Percentiles rank a stretch among this genome's conserved stretches.
phyloP scores from a whole-genome alignment of 2,797 vertebrate genomes.

The Tenualosa ilisha region DNA sequence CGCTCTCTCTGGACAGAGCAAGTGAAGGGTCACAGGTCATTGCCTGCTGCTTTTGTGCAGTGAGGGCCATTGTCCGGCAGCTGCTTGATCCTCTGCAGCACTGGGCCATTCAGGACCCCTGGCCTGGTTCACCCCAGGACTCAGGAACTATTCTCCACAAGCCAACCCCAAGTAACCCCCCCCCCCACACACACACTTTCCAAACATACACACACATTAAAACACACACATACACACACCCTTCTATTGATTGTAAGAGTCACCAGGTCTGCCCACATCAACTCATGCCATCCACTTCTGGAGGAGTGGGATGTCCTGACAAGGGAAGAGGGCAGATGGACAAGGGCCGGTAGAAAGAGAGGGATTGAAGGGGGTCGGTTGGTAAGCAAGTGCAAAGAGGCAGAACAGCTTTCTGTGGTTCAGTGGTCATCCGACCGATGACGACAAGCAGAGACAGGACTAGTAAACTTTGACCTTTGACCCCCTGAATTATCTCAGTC shows the following conservation, averaged over 20 bases:
- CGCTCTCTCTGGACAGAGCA: background rate
- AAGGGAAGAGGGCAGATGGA: background rate
- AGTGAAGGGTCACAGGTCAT: background rate
- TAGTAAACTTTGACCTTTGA: slow-evolving; percentile 31
- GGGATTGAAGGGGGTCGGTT: background rate
- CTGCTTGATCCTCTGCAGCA: slow-evolving; percentile 61
- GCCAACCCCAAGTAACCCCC: background rate
- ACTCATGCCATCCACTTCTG: background rate
- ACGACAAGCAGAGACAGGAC: background rate
- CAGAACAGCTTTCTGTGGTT: background rate
- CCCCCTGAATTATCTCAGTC: slow-evolving; percentile 16
- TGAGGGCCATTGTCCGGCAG: background rate
- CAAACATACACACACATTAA: too few relatives aligned
- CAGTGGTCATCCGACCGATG: background rate
- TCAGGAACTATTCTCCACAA: background rate
- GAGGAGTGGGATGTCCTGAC: background rate
- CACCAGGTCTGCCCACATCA: background rate
- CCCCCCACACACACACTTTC: too few relatives aligned
- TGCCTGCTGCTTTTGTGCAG: background rate
- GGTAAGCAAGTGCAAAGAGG: background rate
- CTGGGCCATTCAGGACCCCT: slow-evolving; percentile 24
- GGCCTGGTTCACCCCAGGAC: background rate
- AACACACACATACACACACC: too few relatives aligned
- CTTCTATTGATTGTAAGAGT: background rate
- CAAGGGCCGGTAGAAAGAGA: background rate